Percentiles rank a stretch among this genome's conserved stretches.
Conservation (phyloP, 2,113 vertebrate genomes). For the Cettia cetti region DNA sequence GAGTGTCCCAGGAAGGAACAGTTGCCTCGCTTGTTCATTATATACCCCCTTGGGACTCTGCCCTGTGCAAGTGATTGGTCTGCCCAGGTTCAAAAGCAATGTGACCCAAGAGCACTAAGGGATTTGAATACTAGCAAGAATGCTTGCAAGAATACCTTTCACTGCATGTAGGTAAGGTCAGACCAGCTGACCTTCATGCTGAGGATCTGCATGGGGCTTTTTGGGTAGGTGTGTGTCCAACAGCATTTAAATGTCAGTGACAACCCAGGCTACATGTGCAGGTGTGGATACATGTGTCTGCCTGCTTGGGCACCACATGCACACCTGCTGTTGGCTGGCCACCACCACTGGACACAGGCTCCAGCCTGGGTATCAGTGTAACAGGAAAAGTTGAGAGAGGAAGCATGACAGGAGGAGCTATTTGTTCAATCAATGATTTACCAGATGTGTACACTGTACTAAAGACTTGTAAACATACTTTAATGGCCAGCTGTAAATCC, state of each 20-base stretch:
- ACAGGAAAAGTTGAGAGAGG: neutral
- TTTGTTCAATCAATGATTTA: conserved; percentile 53
- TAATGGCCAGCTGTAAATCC: conserved; percentile 59
- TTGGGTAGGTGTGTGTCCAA: neutral
- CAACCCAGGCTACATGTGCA: fast-evolving
- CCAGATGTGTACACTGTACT: conserved; percentile 43
- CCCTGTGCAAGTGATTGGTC: conserved; percentile 51
- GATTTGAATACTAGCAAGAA: conserved; percentile 89
- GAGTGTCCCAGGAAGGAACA: neutral
- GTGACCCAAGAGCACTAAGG: conserved; percentile 91
- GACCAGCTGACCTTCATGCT: neutral
- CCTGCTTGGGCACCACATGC: fast-evolving
- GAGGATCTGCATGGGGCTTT: neutral
- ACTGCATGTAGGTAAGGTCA: neutral
- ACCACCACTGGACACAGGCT: fast-evolving
- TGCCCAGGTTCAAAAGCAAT: conserved; percentile 91
- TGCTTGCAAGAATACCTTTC: conserved; percentile 48
- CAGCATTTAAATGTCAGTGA: fast-evolving
- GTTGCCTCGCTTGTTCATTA: neutral
- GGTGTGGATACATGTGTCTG: fast-evolving
- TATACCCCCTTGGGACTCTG: neutral
- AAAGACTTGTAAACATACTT: conserved; percentile 57
- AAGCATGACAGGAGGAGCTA: conserved; percentile 4
- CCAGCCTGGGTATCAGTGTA: neutral
- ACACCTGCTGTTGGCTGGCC: fast-evolving